Evolutionary conservation across 2,888 invertebrate genomes (phyloP), one percentile per base, ranked within the genome.

Genomic region (Drepana falcataria): DNA sequence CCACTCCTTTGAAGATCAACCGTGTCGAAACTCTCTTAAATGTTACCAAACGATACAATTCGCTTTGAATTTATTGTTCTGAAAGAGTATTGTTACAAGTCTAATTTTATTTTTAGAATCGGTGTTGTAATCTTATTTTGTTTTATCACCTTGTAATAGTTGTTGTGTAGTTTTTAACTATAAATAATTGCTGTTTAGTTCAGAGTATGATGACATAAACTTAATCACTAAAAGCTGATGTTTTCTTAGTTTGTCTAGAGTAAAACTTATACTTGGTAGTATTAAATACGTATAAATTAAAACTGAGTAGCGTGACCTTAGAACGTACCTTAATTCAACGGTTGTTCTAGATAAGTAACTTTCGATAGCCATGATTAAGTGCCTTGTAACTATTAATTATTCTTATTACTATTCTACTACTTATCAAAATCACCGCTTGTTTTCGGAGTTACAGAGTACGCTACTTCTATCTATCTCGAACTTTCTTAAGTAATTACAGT

Each of bases 401-500:
- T 72, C 68, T 73, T 71, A 77, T 77, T 71, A 66, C 65, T 74
- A 78, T 79, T 21, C 21, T 71, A 74, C 2, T 9, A 9, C 71
- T 70, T 73, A 71, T 79, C 77, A 81, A 85, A 78, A 73, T 80
- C 70, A 61, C 71, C 67, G 64, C 55, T 58, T 58, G 66, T 72
- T 72, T 78, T 76, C 80, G 74, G 69, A 83, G 76, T 82, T 77
- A 64, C 61, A 58, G 77, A 83, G 81, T 77, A 44, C 9, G 44
- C 6, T 44, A 77, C 81, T 85, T 78, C 79, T 84, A 87, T 88
- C 81, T 81, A 85, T 87, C 79, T 75, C 68, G 73, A 84, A 87
- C 75, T 87, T 84, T 72, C 72, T 77, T 78, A 77, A 81, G 86
- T 88, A 88, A 89, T 90, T 87, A 88, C 84, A 83, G 87, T 87